Conservation (phyloP, 2,113 vertebrate genomes). For the Grammomys surdaster region DNA sequence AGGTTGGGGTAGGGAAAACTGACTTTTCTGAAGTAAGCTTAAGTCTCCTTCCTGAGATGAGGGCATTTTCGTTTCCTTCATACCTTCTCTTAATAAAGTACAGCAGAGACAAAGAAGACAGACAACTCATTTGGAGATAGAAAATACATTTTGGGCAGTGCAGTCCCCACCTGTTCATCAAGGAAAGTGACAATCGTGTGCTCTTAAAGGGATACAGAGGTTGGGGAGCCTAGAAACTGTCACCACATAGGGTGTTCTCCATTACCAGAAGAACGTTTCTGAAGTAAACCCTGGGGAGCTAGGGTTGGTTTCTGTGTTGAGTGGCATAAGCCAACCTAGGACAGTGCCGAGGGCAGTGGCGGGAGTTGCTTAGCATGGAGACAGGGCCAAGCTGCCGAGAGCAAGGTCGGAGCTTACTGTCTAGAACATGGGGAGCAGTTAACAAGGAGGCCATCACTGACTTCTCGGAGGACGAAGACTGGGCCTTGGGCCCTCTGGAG, state of each 20-base stretch:
- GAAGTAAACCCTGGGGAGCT: not conserved
- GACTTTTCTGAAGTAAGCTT: not conserved
- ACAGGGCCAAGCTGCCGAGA: not conserved
- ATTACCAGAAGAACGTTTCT: not conserved
- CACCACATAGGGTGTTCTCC: not conserved
- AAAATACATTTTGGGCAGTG: conserved; percentile 42
- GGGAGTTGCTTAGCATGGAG: not conserved
- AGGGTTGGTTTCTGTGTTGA: not conserved
- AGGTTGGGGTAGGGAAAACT: not conserved
- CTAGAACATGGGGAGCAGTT: not conserved
- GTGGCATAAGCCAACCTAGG: not conserved
- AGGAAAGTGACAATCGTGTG: not conserved
- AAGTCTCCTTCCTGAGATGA: not conserved
- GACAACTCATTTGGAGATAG: conserved; percentile 12
- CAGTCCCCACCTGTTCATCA: not conserved
- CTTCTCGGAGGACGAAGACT: not conserved
- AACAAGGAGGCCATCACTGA: not conserved
- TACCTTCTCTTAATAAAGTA: conserved; percentile 9
- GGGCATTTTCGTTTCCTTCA: not conserved
- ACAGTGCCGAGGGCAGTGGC: conserved; percentile 53
- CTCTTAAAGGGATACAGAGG: not conserved
- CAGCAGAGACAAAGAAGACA: not conserved
- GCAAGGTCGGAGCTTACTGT: not conserved
- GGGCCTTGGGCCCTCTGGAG: not conserved
- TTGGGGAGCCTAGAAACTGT: not conserved